Evolutionary conservation across 2,888 invertebrate genomes (phyloP), one percentile per base, ranked within the genome.

Genomic region (Galerucella nymphaeae): DNA sequence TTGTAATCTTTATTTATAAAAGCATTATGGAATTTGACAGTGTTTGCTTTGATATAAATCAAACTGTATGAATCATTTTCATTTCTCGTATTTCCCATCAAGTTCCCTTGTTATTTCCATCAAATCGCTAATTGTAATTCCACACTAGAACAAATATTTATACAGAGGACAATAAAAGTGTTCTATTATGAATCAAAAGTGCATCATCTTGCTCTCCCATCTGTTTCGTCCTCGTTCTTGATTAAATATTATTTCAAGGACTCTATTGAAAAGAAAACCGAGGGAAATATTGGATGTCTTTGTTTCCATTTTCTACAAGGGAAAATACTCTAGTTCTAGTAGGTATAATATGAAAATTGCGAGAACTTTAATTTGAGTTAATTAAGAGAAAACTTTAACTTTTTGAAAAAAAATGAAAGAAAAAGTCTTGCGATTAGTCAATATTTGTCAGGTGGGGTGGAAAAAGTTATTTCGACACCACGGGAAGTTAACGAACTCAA

Each of bases 401-500:
- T 23, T 23, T 23, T 23, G 23, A 8, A 6, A 6, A 30, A 38
- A 38, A 38, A 38, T 38, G 30, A 38, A 38, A 38, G 30, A 38
- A 8, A 30, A 38, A 38, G 30, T 38, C 30, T 38, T 38, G 30
- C 30, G 0, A 77, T 78, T 74, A 77, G 76, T 79, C 79, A 79
- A 78, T 78, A 78, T 79, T 77, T 76, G 76, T 73, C 73, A 38
- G 73, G 63, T 9, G 63, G 70, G 66, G 74, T 70, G 53, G 59
- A 67, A 75, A 77, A 77, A 77, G 73, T 73, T 74, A 75, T 77
- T 73, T 74, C 71, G 65, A 70, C 76, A 71, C 77, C 76, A 72
- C 76, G 70, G 75, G 74, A 68, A 59, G 71, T 73, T 78, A 78
- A 79, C 76, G 74, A 78, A 77, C 74, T 74, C 75, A 76, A 78